A percentile compares a stretch with the other conserved stretches of the same genome.
These are phyloP conservation scores for Eulimnadia texana DNA, from an alignment of 1,140 invertebrate species.

Conservation along the genomic window DNA sequence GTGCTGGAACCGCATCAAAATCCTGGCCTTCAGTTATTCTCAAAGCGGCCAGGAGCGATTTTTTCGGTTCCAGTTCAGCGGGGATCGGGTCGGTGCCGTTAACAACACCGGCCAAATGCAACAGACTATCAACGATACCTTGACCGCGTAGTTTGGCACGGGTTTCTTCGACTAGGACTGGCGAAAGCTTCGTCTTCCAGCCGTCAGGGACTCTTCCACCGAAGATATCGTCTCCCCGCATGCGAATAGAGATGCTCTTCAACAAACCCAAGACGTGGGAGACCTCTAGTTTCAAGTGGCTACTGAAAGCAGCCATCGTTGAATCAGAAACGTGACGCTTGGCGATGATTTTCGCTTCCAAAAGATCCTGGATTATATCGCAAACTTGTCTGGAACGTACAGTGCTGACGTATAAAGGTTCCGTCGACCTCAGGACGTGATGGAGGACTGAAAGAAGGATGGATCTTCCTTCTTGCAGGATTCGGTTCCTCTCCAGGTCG, in stretches of 20 bases:
- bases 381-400: background rate
- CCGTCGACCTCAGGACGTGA: background rate
- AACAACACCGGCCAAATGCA: background rate
- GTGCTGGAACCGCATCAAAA: background rate
- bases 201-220: constrained; percentile 4
- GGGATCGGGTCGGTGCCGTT: background rate
- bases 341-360: background rate
- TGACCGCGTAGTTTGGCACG: background rate
- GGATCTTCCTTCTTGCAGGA: background rate
- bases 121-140: background rate
- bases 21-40: background rate
- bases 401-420: background rate
- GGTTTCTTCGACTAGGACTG: background rate
- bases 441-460: constrained; percentile 1
- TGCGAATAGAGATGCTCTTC: background rate
- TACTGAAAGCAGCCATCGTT: background rate
- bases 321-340: background rate
- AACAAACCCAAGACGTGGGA: background rate
- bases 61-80: background rate
- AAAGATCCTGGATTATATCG: background rate
- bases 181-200: background rate
- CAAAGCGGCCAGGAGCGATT: constrained; percentile 1
- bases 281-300: constrained; percentile 4
- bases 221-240: constrained; percentile 6
- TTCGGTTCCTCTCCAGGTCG: constrained; percentile 6